These are phyloP conservation scores for Triops cancriformis DNA, from an alignment of 1,140 invertebrate species.

Conservation along the genomic window DNA sequence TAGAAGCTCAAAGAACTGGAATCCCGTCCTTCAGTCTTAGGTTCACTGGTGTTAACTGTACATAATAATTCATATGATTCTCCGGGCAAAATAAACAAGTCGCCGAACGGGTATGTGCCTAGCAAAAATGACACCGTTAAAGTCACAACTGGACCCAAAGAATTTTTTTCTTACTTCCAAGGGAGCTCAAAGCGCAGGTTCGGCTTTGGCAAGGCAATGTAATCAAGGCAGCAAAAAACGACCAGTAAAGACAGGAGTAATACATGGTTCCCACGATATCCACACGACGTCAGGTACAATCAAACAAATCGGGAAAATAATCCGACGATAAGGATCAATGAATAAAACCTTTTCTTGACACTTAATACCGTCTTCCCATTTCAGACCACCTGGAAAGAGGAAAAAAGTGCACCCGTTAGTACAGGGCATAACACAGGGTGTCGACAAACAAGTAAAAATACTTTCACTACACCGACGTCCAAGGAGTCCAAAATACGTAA, in stretches of 20 bases:
- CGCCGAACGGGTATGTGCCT: conserved; percentile 46
- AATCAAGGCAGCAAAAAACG: conserved; percentile 4
- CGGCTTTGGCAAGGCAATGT: neutral
- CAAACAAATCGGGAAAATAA: neutral
- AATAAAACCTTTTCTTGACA: neutral
- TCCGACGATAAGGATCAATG: neutral
- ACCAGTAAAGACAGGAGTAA: neutral
- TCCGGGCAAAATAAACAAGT: conserved; percentile 45
- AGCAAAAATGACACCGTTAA: conserved; percentile 17
- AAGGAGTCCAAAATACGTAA: too few relatives aligned
- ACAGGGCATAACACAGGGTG: neutral
- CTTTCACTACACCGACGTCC: neutral
- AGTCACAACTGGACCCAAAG: neutral
- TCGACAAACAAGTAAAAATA: neutral
- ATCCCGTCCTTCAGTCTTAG: conserved; percentile 38
- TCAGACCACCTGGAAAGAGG: neutral
- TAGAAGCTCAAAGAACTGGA: conserved; percentile 43
- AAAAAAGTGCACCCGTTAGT: neutral
- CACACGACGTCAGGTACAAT: neutral
- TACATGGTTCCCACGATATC: neutral
- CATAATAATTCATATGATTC: conserved; percentile 43
- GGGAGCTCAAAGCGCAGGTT: neutral
- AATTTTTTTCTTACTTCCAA: neutral
- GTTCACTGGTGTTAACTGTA: conserved; percentile 41
- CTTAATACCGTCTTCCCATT: neutral